These are phyloP conservation scores for Aphelinus atriplicis DNA, from an alignment of 1,140 invertebrate species.

Conservation along the genomic window DNA sequence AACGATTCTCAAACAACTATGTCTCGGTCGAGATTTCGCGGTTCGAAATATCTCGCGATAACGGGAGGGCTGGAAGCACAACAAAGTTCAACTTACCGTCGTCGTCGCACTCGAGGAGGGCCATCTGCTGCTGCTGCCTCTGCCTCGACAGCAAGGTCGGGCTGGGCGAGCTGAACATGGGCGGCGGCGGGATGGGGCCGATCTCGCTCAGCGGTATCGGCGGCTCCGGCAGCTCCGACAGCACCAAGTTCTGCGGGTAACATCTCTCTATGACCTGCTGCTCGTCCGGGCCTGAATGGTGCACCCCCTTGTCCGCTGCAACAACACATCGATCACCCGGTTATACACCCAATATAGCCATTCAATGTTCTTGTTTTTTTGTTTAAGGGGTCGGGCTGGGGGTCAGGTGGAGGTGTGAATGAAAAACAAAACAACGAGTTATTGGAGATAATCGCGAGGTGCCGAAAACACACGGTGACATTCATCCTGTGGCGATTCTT, in stretches of 20 bases:
- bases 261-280: constrained; percentile 64
- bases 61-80: neutral
- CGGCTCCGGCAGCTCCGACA: constrained; percentile 88
- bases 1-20: neutral
- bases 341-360: neutral
- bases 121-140: constrained; percentile 63
- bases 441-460: too few species aligned
- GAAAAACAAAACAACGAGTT: too few species aligned
- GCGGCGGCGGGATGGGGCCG: constrained; percentile 92
- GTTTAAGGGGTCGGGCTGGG: neutral
- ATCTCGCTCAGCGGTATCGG: constrained; percentile 92
- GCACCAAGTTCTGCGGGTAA: constrained; percentile 69
- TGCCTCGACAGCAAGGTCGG: constrained; percentile 73
- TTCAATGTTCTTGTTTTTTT: neutral
- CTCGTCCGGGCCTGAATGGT: constrained; percentile 65
- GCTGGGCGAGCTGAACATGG: constrained; percentile 92
- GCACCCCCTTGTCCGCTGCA: constrained; percentile 69
- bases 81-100: constrained; percentile 66
- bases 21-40: too few species aligned
- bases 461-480: too few species aligned
- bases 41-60: too few species aligned
- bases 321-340: constrained; percentile 10
- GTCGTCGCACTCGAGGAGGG: constrained; percentile 71
- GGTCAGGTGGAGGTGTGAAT: too few species aligned
- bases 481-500: too few species aligned